phyloP scores from a whole-genome alignment of 2,888 invertebrate genomes.

The Electrophaes corylata region DNA sequence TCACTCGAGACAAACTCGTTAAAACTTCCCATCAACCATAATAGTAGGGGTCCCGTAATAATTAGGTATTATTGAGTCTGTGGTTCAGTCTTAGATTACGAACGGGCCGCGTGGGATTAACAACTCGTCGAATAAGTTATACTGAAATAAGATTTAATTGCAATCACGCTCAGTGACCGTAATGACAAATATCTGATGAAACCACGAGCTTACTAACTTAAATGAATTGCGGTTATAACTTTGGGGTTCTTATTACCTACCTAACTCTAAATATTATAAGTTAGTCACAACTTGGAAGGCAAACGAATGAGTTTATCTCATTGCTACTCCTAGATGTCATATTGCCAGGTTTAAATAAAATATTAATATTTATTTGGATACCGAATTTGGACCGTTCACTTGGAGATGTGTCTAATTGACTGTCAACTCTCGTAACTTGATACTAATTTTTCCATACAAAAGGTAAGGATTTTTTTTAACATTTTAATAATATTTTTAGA shows the following conservation, averaged over 20 bases:
- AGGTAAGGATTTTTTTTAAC: too few relatives aligned
- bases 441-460: too few relatives aligned
- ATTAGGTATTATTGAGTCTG: constrained; percentile 32
- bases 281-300: neutral
- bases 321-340: neutral
- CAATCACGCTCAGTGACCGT: constrained; percentile 56
- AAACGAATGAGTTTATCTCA: neutral
- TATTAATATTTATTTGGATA: too few relatives aligned
- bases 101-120: constrained; percentile 45
- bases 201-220: constrained; percentile 39
- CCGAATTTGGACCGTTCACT: too few relatives aligned
- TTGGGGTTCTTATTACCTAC: constrained; percentile 6
- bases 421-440: too few relatives aligned
- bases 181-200: constrained; percentile 49
- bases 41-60: neutral
- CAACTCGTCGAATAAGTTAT: constrained; percentile 53
- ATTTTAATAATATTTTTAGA: too few relatives aligned
- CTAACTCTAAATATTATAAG: neutral
- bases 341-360: too few relatives aligned
- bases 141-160: constrained; percentile 53
- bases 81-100: constrained; percentile 35
- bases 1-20: neutral
- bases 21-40: neutral
- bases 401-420: too few relatives aligned
- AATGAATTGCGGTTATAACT: constrained; percentile 38